Conservation (phyloP, 2,797 vertebrate species). For the Sebastolobus altivelis region DNA sequence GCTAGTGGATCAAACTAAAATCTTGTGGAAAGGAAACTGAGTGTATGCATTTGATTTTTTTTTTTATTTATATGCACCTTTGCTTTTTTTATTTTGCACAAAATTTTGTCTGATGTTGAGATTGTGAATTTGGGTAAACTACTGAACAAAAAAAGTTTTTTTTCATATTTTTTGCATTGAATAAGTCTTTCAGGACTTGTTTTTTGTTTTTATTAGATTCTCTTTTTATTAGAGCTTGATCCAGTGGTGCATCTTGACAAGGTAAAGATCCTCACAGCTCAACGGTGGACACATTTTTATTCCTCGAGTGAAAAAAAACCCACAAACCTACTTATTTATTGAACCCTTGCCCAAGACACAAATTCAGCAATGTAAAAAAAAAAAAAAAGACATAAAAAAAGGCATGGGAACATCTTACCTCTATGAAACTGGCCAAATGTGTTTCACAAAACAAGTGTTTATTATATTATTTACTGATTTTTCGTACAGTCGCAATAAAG, state of each 20-base stretch:
- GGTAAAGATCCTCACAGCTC: constrained; percentile 40
- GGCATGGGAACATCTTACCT: constrained; percentile 54
- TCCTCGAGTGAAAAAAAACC: constrained; percentile 3
- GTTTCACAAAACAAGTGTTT: constrained; percentile 60
- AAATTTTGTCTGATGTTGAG: constrained; percentile 54
- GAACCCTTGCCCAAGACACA: constrained; percentile 12
- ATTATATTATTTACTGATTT: constrained; percentile 69
- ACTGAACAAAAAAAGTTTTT: constrained; percentile 52
- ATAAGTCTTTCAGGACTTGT: constrained; percentile 32
- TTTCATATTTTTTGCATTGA: constrained; percentile 41
- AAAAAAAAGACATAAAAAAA: constrained; percentile 12
- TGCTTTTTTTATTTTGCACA: constrained; percentile 74
- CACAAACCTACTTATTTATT: constrained; percentile 47
- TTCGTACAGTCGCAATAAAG: constrained; percentile 77
- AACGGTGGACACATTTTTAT: constrained; percentile 32
- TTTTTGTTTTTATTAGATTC: constrained; percentile 26
- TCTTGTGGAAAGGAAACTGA: constrained; percentile 36
- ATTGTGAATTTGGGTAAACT: constrained; percentile 64
- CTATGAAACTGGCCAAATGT: constrained; percentile 67
- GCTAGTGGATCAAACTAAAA: constrained; percentile 55
- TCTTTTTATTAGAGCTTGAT: constrained; percentile 39
- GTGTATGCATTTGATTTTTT: constrained; percentile 55
- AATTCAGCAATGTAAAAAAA: constrained; percentile 18
- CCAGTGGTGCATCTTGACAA: constrained; percentile 31
- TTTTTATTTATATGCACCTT: constrained; percentile 73